phyloP scores from a whole-genome alignment of 2,113 vertebrate genomes.

The Falcunculus frontatus region DNA sequence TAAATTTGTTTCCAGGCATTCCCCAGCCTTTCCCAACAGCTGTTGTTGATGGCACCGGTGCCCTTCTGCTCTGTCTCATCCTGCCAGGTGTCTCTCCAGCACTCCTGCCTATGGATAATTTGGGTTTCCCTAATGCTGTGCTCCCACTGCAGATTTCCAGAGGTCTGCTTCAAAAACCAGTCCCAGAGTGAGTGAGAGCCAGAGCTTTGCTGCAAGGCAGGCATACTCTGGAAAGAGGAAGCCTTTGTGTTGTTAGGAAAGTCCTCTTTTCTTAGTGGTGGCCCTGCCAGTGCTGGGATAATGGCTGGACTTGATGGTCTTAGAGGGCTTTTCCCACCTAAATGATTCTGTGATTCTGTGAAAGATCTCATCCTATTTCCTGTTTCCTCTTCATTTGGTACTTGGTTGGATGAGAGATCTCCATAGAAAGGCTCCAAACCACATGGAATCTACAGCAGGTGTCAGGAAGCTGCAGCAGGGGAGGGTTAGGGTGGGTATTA shows the following conservation, averaged over 20 bases:
- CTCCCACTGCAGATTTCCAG: not conserved
- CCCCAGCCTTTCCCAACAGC: not conserved
- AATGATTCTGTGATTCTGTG: not conserved
- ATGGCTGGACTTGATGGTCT: not conserved
- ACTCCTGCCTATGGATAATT: not conserved
- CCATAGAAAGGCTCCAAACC: not conserved
- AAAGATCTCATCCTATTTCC: not conserved
- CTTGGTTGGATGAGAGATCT: not conserved
- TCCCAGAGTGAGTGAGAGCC: not conserved
- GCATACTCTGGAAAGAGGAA: not conserved
- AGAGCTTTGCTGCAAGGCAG: not conserved
- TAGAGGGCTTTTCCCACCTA: not conserved
- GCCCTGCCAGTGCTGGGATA: not conserved
- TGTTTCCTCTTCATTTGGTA: not conserved
- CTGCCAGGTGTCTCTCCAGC: not conserved
- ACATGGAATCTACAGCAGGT: not conserved
- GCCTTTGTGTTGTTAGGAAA: not conserved
- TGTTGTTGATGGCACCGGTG: not conserved
- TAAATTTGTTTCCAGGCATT: not conserved
- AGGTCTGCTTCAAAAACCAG: not conserved
- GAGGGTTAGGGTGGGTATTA: not conserved
- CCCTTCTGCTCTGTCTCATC: not conserved
- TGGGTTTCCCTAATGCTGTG: not conserved
- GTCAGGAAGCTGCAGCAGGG: not conserved
- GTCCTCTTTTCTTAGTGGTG: not conserved